phyloP scores from a whole-genome alignment of 2,888 invertebrate species.

The Falcaria lacertinaria region DNA sequence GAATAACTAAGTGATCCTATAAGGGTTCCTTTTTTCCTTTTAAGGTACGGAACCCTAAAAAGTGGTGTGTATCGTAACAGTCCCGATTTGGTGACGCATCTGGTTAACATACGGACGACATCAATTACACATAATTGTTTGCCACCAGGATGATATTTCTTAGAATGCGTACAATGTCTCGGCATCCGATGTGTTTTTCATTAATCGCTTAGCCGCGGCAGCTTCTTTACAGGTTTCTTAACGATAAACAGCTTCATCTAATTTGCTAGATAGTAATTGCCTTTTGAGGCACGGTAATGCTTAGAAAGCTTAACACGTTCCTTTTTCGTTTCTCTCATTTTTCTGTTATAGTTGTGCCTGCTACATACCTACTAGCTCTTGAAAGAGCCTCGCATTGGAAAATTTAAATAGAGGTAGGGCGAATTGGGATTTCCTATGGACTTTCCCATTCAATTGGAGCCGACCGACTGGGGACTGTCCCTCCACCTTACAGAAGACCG shows the following conservation, averaged over 20 bases:
- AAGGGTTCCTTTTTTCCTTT: too few species aligned
- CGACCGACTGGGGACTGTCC: too few species aligned
- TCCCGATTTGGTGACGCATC: constrained; percentile 2
- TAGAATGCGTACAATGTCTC: constrained; percentile 23
- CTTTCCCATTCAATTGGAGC: too few species aligned
- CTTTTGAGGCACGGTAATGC: constrained; percentile 30
- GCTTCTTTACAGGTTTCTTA: constrained; percentile 35
- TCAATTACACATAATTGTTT: constrained; percentile 33
- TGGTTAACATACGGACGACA: constrained; percentile 16
- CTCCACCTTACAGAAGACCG: too few species aligned
- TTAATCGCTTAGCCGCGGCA: not conserved
- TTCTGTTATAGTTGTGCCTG: too few species aligned
- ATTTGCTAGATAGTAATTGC: constrained; percentile 47
- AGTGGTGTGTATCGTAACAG: not conserved
- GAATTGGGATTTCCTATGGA: too few species aligned
- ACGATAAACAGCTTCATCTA: constrained; percentile 47
- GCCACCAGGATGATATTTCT: constrained; percentile 16
- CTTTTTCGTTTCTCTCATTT: too few species aligned
- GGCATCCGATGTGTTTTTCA: constrained; percentile 24
- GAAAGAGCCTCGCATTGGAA: too few species aligned
- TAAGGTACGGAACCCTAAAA: not conserved
- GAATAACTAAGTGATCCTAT: too few species aligned
- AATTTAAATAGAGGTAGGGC: too few species aligned
- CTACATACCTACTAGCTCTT: too few species aligned
- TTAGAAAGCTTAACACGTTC: too few species aligned